Conservation (phyloP, 2,113 vertebrate genomes). For the Cavia porcellus region DNA sequence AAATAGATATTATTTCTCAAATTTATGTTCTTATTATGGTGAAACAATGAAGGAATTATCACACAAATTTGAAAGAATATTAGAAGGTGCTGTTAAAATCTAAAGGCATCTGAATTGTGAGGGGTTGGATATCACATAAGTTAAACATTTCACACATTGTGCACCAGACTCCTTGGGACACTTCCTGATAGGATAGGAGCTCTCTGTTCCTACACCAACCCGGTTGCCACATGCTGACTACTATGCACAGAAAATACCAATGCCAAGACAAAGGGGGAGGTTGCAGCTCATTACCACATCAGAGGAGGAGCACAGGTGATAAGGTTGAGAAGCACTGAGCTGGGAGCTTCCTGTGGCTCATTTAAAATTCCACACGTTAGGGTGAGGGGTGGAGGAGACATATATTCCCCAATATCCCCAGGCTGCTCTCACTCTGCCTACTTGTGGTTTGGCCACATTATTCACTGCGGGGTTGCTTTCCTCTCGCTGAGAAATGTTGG, state of each 20-base stretch:
- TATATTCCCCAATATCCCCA: background rate
- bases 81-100: too few relatives aligned
- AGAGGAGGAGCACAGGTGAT: background rate
- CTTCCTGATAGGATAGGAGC: background rate
- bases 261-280: background rate
- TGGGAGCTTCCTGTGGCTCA: background rate
- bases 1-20: background rate
- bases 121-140: background rate
- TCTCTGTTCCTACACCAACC: background rate
- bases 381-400: rapidly evolving
- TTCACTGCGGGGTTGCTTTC: rapidly evolving
- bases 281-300: background rate
- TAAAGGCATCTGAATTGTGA: background rate
- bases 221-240: background rate
- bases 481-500: background rate
- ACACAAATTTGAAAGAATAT: background rate
- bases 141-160: background rate
- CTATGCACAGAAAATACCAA: background rate
- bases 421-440: background rate
- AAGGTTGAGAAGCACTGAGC: background rate
- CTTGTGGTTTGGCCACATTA: background rate
- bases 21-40: background rate
- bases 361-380: background rate
- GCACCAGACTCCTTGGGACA: background rate
- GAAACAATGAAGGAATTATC: background rate